These are phyloP conservation scores for Phenganax subtilis DNA, from an alignment of 92 coral and sea anemone genomes.

Conservation along the genomic window DNA sequence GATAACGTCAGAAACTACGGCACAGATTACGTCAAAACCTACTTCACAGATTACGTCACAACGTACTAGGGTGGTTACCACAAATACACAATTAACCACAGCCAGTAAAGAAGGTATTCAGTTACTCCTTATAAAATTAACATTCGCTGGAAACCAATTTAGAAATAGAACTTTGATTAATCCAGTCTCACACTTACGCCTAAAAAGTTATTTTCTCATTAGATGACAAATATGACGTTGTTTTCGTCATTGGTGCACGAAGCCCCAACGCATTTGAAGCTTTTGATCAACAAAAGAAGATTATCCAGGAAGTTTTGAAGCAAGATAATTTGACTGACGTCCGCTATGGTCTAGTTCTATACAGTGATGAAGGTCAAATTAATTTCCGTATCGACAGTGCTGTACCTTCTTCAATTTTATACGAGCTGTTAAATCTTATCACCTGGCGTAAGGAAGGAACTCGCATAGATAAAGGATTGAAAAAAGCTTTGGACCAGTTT, in stretches of 20 bases:
- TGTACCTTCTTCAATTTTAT: background rate
- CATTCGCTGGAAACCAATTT: too few species aligned
- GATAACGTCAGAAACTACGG: background rate
- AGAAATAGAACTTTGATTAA: too few species aligned
- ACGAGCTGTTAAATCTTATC: background rate
- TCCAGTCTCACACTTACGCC: too few species aligned
- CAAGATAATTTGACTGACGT: background rate
- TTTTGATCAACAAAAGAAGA: conserved; percentile 4
- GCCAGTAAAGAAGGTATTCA: too few species aligned
- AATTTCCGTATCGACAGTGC: background rate
- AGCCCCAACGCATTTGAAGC: background rate
- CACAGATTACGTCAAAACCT: background rate
- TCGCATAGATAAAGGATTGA: conserved; percentile 9
- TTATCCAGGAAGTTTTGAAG: background rate
- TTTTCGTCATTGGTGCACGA: conserved; percentile 11
- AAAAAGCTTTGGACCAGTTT: background rate
- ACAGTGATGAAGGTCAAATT: background rate
- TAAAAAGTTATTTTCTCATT: too few species aligned
- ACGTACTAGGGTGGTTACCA: background rate
- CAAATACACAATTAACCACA: background rate
- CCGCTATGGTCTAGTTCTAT: conserved; percentile 1
- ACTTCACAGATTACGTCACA: background rate
- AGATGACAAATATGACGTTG: conserved; percentile 7
- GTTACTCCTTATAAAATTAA: too few species aligned
- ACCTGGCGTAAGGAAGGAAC: background rate